A percentile compares a stretch with the other conserved stretches of the same genome.
phyloP scores from a whole-genome alignment of 2,113 vertebrate genomes.

The Holacanthus passer region DNA sequence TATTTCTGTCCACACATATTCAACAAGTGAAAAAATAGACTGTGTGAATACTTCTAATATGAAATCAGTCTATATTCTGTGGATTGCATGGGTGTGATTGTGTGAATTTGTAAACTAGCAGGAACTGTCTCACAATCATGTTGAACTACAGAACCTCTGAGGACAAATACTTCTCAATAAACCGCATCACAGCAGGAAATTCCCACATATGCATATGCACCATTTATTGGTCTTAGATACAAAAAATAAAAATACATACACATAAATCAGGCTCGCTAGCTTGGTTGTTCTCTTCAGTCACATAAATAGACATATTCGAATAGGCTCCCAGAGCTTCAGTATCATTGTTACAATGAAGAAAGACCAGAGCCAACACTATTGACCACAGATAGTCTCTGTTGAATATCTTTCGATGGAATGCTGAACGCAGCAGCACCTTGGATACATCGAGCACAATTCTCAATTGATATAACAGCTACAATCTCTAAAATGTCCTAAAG shows the following conservation, averaged over 20 bases:
- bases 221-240: slow-evolving; percentile 79
- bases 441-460: slow-evolving; percentile 19
- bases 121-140: background rate
- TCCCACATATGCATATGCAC: slow-evolving; percentile 19
- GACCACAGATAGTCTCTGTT: slow-evolving; percentile 37
- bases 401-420: slow-evolving; percentile 13
- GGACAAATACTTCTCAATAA: background rate
- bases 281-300: slow-evolving; percentile 41
- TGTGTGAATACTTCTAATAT: background rate
- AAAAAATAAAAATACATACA: slow-evolving; percentile 71
- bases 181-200: background rate
- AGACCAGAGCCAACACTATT: slow-evolving; percentile 18
- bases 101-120: background rate
- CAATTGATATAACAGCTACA: slow-evolving; percentile 20
- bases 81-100: background rate
- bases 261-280: slow-evolving; percentile 33
- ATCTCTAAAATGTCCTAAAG: slow-evolving; percentile 49
- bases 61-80: background rate
- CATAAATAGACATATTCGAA: slow-evolving; percentile 64
- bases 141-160: background rate
- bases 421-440: slow-evolving; percentile 36
- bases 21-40: background rate
- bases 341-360: slow-evolving; percentile 55
- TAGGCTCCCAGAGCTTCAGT: slow-evolving; percentile 46
- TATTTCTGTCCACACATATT: slow-evolving; percentile 23